Conservation (phyloP, 2,113 vertebrate species). For the Melanostigma gelatinosum region DNA sequence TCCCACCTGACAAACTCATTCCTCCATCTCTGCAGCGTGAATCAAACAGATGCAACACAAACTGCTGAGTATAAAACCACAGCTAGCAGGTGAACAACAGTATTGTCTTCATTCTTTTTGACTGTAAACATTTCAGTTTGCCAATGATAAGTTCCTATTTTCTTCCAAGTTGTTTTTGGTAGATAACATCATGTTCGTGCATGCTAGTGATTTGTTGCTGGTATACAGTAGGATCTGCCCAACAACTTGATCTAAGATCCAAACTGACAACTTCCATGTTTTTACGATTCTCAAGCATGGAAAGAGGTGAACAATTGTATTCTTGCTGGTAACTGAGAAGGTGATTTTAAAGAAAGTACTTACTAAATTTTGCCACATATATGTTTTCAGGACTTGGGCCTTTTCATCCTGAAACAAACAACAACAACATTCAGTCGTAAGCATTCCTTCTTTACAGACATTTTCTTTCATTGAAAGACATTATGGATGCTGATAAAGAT, state of each 20-base stretch:
- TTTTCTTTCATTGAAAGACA: neutral
- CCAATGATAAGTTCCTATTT: neutral
- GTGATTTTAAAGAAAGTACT: constrained; percentile 18
- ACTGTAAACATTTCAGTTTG: neutral
- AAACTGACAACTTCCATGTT: neutral
- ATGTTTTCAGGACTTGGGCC: constrained; percentile 63
- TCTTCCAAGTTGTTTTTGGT: neutral
- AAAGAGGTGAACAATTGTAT: neutral
- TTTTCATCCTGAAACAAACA: constrained; percentile 66
- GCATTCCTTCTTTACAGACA: neutral
- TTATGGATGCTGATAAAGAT: neutral
- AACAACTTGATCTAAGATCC: neutral
- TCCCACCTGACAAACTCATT: constrained; percentile 65
- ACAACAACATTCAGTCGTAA: neutral
- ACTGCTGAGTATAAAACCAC: neutral
- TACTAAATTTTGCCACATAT: constrained; percentile 54
- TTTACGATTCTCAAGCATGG: neutral
- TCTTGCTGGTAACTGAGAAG: neutral
- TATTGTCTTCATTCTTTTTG: neutral
- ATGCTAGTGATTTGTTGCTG: neutral
- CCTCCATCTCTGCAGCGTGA: constrained; percentile 41
- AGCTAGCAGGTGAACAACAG: neutral
- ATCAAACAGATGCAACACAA: constrained; percentile 4
- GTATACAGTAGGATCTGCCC: neutral
- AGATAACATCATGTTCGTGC: neutral